Evolutionary conservation across 92 coral and sea anemone genomes (phyloP), one percentile per base, ranked within the genome.

Genomic region (Porites divaricata): DNA sequence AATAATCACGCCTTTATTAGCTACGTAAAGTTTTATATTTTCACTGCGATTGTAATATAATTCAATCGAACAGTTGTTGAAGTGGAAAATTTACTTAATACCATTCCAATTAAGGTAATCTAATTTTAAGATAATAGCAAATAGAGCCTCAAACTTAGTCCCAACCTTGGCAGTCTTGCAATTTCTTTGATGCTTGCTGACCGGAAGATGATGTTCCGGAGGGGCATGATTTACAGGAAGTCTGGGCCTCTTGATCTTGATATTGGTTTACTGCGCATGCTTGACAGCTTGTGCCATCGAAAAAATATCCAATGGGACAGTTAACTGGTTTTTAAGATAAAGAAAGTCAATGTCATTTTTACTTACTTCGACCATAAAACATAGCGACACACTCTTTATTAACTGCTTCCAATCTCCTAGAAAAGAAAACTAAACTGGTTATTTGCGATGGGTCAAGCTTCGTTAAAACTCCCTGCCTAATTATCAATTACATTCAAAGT

Each of bases 271-370:
- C 90, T 24, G 88, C 86, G 57, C 95, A 91, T 45, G 86, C 57
- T 7, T 79, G 64, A 63, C 95, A 91, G 52, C 83, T 67, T 17
- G 88, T 75, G 35, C 81, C 48, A 24, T 76, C 70, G 70, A 62
- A 70, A 72, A 69, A 88, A 64, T 79, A 88, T 4, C 95, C 95
- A 25, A 87, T 64, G 22, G 95, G 95, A 64, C 95, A 91, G 69
- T 77, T 86, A 7, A 87, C 95, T 91, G 16, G 72, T 52, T 49
- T 48, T n/a, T 1, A 48, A 78, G 7, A 9, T 45, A 49, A 14
- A 21, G 2, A 64, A 49, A 63, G 16, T 61, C 19, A 61, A 16
- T 19, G n/a, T 19, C n/a, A 16, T 11, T 21, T 13, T n/a, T 61
- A 49, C 28, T 71, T 70, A 25, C 53, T 4, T 2, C 23, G 19